A percentile compares a stretch with the other conserved stretches of the same genome.
Evolutionary conservation across 2,888 invertebrate genomes (phyloP).

Genomic region (Patella pellucida): DNA sequence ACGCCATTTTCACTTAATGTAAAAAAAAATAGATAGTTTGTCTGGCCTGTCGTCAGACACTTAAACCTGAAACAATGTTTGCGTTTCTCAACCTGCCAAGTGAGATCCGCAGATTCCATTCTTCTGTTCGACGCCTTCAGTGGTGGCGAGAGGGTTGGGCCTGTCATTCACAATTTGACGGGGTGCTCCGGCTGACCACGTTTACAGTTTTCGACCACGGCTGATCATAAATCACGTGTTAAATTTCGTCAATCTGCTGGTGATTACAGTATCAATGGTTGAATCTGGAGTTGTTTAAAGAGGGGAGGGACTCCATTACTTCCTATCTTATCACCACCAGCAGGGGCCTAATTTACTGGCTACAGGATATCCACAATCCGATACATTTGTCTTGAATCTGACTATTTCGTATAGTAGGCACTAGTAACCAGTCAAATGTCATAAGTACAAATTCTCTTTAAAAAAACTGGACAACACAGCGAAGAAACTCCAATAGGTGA

Average conservation of each 20-base stretch:
- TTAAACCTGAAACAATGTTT: conserved; percentile 10
- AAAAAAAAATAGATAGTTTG: not conserved
- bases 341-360: conserved; percentile 5
- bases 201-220: not conserved
- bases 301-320: conserved; percentile 7
- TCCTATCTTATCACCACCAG: conserved; percentile 7
- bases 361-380: conserved; percentile 3
- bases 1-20: not conserved
- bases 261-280: conserved; percentile 4
- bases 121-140: conserved; percentile 4
- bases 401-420: no score
- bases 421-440: no score
- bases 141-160: conserved; percentile 2
- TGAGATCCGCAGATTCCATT: not conserved
- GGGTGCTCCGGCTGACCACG: not conserved
- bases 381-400: not conserved
- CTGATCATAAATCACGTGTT: conserved; percentile 4
- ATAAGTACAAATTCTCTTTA: no score
- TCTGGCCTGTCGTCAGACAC: not conserved
- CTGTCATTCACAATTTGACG: conserved; percentile 2
- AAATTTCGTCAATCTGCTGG: not conserved
- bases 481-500: no score
- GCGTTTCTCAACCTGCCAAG: conserved; percentile 9
- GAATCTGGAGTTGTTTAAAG: conserved; percentile 3
- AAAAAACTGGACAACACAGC: no score